Base-by-base conservation (phyloP, 2,797 vertebrate species). In the Danio aesculapii region DNA sequence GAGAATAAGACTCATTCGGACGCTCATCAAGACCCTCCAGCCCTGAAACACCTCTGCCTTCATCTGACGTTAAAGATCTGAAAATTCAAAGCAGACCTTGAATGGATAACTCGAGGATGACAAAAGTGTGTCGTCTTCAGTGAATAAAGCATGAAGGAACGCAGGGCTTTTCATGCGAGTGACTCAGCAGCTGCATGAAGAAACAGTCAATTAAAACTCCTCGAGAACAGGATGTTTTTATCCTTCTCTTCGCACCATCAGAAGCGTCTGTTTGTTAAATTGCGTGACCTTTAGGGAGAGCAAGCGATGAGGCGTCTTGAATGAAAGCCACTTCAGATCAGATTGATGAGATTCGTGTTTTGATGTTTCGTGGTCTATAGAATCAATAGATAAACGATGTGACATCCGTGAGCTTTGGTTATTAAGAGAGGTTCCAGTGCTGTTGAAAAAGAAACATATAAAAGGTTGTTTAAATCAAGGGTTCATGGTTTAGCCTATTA, bases 191-290 rank as follows among this genome's bases (percentile, higher is more conserved):
- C 43, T 14, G 19, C 8, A 61, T 16, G 1, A 9, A 57, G 64
- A 8, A 58, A 58, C 44, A 79, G 58, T 79, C 41, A 64, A 55
- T 79, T 47, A 72, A 64, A 62, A 13, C 67, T 53, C 13, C 67
- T 71, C n/a, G 14, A 79, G 57, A 58, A 69, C 46, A 64, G 30
- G 17, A 63, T 17, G 12, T 50, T 64, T 59, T 52, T 62, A 53
- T 41, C 14, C 14, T 30, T 39, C 41, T 62, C 55, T 53, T 52
- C 9, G 6, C 39, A 67, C 52, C 17, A 39, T 79, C 41, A 21
- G 41, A 72, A 79, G 67, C 6, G 59, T 64, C 41, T 46, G 41
- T 79, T 79, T 63, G 58, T 64, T 49, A 72, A 71, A 55, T 52
- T 12, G 3, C 13, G 19, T 64, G 49, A 79, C 47, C 59, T 79